Evolutionary conservation across 2,797 vertebrate genomes (phyloP), one percentile per base, ranked within the genome.

Genomic region (Pogoniulus pusillus): DNA sequence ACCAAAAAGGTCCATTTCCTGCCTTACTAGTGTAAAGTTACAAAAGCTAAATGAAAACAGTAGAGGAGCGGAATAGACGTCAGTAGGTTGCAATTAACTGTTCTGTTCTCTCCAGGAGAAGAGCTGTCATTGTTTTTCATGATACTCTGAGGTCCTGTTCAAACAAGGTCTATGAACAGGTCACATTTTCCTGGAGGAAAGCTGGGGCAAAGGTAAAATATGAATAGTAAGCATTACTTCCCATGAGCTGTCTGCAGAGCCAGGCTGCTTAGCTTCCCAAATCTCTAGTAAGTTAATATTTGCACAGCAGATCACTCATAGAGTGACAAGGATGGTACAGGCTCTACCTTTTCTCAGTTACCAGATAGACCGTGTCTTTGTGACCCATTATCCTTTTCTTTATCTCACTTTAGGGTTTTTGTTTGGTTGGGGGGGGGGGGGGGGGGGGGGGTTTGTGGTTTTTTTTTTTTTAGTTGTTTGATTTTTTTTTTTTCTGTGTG

Each of bases 241-340:
- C 26, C 0, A 0, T 17, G 23, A 62, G 13, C 5, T 34, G 7
- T 16, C 19, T 3, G 4, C 6, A 47, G 18, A 54, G 7, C 6
- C 16, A 19, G 18, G 30, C 16, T 58, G 27, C 27, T 59, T n/a
- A 58, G 4, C 3, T 19, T 49, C 15, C 10, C 24, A 1, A 1
- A 6, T 18, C 7, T 53, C 7, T 51, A 65, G 4, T 7, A 64
- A 24, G 27, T 62, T 16, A 53, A 9, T 14, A 0, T 27, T 35
- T 64, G 7, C 26, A 26, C 1, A 2, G 4, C 3, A 55, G 34
- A 41, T 6, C 14, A 75, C 4, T 30, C 12, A 8, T 14, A n/a
- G 8, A 1, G 4, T 60, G 20, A 8, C 6, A 9, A 1, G 2
- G 5, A 7, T 43, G 5, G 15, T 35, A 19, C n/a, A 54, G 8